Percentiles rank a stretch among this genome's conserved stretches.
phyloP scores from a whole-genome alignment of 2,888 invertebrate genomes.

The Sarcophaga rosellei region DNA sequence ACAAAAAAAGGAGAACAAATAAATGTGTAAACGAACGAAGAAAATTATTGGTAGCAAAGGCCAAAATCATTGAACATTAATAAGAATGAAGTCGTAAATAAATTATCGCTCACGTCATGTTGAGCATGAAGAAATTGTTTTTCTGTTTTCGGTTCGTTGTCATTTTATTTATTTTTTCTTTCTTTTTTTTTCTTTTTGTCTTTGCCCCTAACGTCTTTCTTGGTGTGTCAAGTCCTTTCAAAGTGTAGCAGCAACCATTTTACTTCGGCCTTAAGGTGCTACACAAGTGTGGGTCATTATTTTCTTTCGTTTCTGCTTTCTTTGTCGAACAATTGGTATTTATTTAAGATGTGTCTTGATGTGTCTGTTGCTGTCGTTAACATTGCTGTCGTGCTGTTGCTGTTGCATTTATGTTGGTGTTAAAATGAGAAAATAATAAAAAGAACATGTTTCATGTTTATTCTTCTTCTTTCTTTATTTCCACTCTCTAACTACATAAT shows the following conservation, averaged over 20 bases:
- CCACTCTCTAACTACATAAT: no score
- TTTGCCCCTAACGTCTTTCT: not conserved
- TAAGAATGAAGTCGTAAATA: conserved; percentile 62
- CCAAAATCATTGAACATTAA: conserved; percentile 58
- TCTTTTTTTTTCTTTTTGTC: not conserved
- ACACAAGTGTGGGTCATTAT: not conserved
- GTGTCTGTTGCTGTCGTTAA: not conserved
- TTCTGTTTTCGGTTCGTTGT: conserved; percentile 24
- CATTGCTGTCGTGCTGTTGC: not conserved
- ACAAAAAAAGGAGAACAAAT: not conserved
- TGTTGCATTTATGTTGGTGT: not conserved
- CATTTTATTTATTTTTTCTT: conserved; percentile 6
- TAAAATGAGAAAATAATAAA: not conserved
- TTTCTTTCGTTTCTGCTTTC: not conserved
- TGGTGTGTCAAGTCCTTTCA: no score
- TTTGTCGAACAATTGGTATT: not conserved
- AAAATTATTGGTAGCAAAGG: conserved; percentile 36
- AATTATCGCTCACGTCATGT: conserved; percentile 57
- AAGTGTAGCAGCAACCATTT: not conserved
- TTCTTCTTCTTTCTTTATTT: not conserved
- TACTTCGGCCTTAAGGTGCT: conserved; percentile 23
- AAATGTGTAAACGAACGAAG: not conserved
- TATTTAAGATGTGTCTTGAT: not conserved
- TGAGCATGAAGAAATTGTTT: conserved; percentile 48
- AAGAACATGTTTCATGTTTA: not conserved